Evolutionary conservation across 2,888 invertebrate genomes (phyloP).

Genomic region (Steromphala cineraria): DNA sequence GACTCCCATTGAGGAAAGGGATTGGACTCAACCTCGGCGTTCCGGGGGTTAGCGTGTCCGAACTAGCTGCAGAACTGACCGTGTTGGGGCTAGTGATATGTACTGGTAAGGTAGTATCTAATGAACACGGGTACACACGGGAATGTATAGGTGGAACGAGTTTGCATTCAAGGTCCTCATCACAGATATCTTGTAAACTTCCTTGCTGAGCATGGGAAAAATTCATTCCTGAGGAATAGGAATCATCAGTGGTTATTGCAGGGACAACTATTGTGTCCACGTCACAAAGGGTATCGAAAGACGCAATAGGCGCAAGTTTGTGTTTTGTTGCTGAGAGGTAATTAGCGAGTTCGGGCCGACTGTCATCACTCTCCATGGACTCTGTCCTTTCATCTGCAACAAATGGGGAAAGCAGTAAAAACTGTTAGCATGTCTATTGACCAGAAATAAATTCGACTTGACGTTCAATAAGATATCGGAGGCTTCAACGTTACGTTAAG

Average conservation of each 20-base stretch:
- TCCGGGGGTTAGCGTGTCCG: constrained; percentile 71
- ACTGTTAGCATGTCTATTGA: no score
- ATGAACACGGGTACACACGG: constrained; percentile 50
- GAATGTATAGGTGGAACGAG: constrained; percentile 44
- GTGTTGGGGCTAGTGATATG: constrained; percentile 38
- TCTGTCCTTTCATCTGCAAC: constrained; percentile 52
- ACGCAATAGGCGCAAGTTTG: constrained; percentile 74
- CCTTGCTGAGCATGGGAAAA: constrained; percentile 50
- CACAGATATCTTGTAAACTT: constrained; percentile 54
- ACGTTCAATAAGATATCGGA: no score
- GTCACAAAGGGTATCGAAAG: constrained; percentile 73
- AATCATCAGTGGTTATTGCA: constrained; percentile 60
- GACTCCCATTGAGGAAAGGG: constrained; percentile 63
- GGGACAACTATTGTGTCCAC: constrained; percentile 53
- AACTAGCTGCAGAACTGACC: constrained; percentile 66
- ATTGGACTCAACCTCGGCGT: constrained; percentile 69
- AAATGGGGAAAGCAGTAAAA: no score
- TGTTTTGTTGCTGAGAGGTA: constrained; percentile 58
- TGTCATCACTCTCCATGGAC: constrained; percentile 57
- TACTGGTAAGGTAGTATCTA: constrained; percentile 58
- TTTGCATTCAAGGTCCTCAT: constrained; percentile 47
- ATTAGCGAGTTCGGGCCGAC: constrained; percentile 51
- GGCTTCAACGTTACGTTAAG: no score
- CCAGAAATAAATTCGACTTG: no score
- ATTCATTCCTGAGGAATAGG: constrained; percentile 51